Conservation (phyloP, 2,113 vertebrate genomes). For the Ovibos moschatus region DNA sequence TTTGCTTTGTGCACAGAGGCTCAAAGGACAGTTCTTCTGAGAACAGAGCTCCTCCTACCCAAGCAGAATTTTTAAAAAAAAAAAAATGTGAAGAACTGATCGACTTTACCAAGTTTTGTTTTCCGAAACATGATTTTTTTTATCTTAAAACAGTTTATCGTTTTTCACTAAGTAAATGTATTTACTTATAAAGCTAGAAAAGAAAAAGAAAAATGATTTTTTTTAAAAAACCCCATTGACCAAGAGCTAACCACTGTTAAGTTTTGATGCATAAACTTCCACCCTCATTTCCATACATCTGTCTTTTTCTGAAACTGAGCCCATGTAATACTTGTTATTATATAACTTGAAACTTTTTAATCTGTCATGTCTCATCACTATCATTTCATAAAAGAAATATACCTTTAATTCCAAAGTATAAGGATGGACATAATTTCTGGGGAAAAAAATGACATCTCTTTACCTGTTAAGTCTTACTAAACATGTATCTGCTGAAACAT, state of each 20-base stretch:
- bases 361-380: background rate
- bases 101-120: background rate
- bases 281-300: background rate
- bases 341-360: background rate
- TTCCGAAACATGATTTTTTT: background rate
- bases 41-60: background rate
- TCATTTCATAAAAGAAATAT: slow-evolving; percentile 7
- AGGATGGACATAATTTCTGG: background rate
- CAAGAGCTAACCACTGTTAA: background rate
- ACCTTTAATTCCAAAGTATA: background rate
- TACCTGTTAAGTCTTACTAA: background rate
- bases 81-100: background rate
- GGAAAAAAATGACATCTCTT: background rate
- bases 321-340: too few relatives aligned
- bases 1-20: background rate
- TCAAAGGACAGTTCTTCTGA: background rate
- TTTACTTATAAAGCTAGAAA: background rate
- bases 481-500: background rate
- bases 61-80: background rate
- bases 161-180: slow-evolving; percentile 1
- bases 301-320: background rate
- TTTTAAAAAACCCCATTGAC: background rate
- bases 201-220: background rate
- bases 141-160: background rate
- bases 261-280: background rate